phyloP scores from a whole-genome alignment of 1,140 invertebrate genomes.

The Pectinophora gossypiella region DNA sequence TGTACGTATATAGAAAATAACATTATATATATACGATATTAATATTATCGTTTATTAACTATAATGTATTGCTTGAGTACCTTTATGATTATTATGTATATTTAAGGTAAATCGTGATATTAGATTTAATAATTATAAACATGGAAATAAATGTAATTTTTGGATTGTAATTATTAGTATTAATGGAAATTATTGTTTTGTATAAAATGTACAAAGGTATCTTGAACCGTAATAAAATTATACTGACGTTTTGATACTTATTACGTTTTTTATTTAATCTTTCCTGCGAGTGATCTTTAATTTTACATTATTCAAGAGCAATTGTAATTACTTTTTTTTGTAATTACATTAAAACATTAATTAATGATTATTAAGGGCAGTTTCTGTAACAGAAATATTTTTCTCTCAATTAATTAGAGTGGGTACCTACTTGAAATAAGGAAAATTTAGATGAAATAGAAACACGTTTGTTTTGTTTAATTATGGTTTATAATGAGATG shows the following conservation, averaged over 20 bases:
- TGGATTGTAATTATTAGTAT: constrained; percentile 73
- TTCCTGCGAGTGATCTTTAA: too few species aligned
- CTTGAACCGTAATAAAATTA: constrained; percentile 71
- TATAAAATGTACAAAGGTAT: constrained; percentile 75
- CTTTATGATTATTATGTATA: constrained; percentile 39
- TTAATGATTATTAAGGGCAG: too few species aligned
- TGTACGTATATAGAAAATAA: too few species aligned
- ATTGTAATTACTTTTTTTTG: too few species aligned
- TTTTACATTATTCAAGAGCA: too few species aligned
- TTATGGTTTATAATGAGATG: too few species aligned
- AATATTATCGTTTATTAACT: not conserved
- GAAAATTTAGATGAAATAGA: too few species aligned
- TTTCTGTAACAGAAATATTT: too few species aligned
- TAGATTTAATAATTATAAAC: constrained; percentile 72
- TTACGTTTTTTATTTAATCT: constrained; percentile 59
- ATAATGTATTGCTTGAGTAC: constrained; percentile 51
- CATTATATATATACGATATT: not conserved
- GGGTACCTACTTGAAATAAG: too few species aligned
- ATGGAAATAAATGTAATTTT: constrained; percentile 73
- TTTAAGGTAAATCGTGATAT: constrained; percentile 75
- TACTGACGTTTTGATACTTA: constrained; percentile 74
- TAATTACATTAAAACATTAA: too few species aligned
- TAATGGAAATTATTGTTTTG: constrained; percentile 73
- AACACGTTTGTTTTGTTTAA: too few species aligned
- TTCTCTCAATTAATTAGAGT: too few species aligned